These are phyloP conservation scores for Heliconius ethilla DNA, from an alignment of 2,888 invertebrate genomes.

Conservation along the genomic window DNA sequence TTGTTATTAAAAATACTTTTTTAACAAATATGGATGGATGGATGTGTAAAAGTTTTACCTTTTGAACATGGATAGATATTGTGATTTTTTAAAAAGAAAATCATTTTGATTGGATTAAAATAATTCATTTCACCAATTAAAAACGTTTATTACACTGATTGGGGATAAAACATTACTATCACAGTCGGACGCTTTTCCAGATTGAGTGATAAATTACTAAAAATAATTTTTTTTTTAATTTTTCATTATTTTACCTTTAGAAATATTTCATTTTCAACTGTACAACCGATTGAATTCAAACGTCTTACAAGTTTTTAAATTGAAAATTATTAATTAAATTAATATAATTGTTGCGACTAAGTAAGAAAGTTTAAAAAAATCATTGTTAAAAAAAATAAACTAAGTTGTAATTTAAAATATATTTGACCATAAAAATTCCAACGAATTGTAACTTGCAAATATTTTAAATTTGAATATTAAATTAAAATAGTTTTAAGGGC, in stretches of 20 bases:
- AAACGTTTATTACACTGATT: too few relatives aligned
- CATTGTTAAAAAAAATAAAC: not conserved
- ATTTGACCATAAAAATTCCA: not conserved
- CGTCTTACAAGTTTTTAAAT: not conserved
- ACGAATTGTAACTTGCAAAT: not conserved
- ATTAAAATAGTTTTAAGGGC: slow-evolving; percentile 53
- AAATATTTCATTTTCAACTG: not conserved
- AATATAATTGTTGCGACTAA: not conserved
- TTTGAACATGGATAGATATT: not conserved
- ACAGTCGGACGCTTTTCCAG: not conserved
- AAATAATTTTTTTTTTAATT: not conserved
- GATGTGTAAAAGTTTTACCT: not conserved
- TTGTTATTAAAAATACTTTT: too few relatives aligned
- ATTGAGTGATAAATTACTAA: not conserved
- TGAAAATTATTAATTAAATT: not conserved
- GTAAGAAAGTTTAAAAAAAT: not conserved
- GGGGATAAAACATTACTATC: too few relatives aligned
- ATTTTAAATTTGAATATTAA: not conserved
- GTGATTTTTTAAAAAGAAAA: too few relatives aligned
- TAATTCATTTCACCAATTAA: too few relatives aligned
- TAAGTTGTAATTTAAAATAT: too few relatives aligned
- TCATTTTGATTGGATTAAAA: too few relatives aligned
- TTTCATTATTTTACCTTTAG: not conserved
- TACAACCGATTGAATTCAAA: not conserved
- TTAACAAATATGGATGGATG: not conserved